A percentile compares a stretch with the other conserved stretches of the same genome.
These are phyloP conservation scores for Myotis lucifugus DNA, from an alignment of 2,113 vertebrate genomes.

Conservation along the genomic window DNA sequence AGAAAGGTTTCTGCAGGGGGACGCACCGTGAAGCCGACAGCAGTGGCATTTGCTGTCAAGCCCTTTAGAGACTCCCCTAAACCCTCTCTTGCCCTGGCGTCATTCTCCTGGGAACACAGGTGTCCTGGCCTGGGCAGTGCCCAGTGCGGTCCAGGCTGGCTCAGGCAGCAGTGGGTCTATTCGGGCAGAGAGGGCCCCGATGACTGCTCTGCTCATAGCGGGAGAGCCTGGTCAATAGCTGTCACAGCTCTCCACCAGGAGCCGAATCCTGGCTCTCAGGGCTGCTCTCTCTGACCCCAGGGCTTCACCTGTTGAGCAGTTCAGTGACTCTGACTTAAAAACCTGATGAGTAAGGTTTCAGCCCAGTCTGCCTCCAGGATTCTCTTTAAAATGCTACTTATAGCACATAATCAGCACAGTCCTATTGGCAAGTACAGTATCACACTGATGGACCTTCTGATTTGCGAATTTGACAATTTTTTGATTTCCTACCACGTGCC, in stretches of 20 bases:
- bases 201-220: neutral
- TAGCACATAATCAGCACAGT: conserved; percentile 69
- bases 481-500: neutral
- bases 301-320: neutral
- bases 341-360: conserved; percentile 51
- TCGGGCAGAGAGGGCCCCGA: neutral
- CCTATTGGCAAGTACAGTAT: conserved; percentile 66
- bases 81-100: neutral
- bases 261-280: neutral
- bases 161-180: neutral
- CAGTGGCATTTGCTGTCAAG: neutral
- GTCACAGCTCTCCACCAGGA: neutral
- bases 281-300: neutral
- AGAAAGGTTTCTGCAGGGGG: neutral
- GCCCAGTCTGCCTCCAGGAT: neutral
- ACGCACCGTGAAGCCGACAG: neutral
- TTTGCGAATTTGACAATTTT: conserved; percentile 68
- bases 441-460: conserved; percentile 66
- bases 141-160: neutral
- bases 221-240: neutral
- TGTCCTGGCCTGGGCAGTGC: neutral
- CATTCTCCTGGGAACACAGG: neutral
- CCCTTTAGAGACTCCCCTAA: neutral
- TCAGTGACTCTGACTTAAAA: conserved; percentile 44
- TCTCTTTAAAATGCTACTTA: conserved; percentile 68